Evolutionary conservation across 2,888 invertebrate species (phyloP), one percentile per base, ranked within the genome.

Genomic region (Ormyrus labotus): DNA sequence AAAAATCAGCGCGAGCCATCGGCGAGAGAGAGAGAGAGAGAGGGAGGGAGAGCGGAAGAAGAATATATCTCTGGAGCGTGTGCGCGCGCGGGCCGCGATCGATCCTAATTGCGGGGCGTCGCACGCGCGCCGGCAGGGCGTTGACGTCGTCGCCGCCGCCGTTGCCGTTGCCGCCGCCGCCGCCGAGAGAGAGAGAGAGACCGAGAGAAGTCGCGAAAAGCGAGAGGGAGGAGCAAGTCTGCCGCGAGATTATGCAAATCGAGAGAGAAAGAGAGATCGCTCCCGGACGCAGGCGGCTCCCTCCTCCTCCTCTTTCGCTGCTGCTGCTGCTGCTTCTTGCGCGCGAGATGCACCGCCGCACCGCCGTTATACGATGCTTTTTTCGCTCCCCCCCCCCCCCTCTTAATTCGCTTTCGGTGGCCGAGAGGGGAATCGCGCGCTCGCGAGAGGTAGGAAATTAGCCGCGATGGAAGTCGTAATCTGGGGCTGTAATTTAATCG

Each of bases 231-330:
- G 34, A 34, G 34, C 34, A 34, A 34, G 34, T 85, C 83, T 83
- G 82, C 83, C 82, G 85, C 83, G 83, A 83, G 83, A 84, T 84
- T 85, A 85, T 85, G 85, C 82, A 84, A 83, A 85, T 85, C 82
- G 48, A 48, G 45, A 50, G 61, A 63, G 50, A 63, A 63, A 69
- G 55, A 61, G 58, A 78, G 55, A 77, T 45, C 7, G 3, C 34
- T 34, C 34, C 34, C 34, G 34, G 34, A 34, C 34, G 34, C 34
- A 4, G 34, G 4, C 34, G 34, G 34, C 34, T 34, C 34, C 34
- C 34, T 34, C 34, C 34, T 4, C 34, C 34, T 48, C 70, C 73
- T 70, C 68, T 78, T 74, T 77, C 34, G 34, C 34, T 4, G 34
- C 34, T 4, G 34, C 34, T 19, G 0, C 19, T 19, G 34, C 34